Evolutionary conservation across 2,888 invertebrate species (phyloP).

Genomic region (Phengaris arion): DNA sequence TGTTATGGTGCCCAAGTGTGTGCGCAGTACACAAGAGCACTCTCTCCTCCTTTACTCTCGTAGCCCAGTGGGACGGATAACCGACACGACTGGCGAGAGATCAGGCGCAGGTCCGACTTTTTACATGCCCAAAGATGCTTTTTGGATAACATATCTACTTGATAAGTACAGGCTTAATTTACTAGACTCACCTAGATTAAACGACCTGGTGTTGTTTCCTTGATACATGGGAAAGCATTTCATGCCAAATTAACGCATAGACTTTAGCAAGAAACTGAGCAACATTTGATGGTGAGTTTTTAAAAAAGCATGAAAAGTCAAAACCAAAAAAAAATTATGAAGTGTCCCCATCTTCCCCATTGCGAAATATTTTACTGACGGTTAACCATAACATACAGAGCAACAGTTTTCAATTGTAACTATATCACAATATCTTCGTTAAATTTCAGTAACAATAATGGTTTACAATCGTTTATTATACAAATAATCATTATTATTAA

Average conservation of each 20-base stretch:
- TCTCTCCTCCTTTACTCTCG: too few relatives aligned
- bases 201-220: background rate
- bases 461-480: constrained; percentile 12
- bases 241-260: too few relatives aligned
- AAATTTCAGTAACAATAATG: background rate
- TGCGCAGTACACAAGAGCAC: too few relatives aligned
- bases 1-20: too few relatives aligned
- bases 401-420: background rate
- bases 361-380: background rate
- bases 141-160: background rate
- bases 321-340: too few relatives aligned
- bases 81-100: too few relatives aligned
- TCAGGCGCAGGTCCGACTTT: too few relatives aligned
- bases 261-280: too few relatives aligned
- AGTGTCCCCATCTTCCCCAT: background rate
- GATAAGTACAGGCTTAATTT: background rate
- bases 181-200: background rate
- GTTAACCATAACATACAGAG: constrained; percentile 13
- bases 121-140: too few relatives aligned
- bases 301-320: too few relatives aligned
- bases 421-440: constrained; percentile 7
- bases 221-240: background rate
- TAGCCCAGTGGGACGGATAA: too few relatives aligned
- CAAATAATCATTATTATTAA: background rate
- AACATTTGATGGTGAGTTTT: too few relatives aligned